A percentile compares a stretch with the other conserved stretches of the same genome.
Evolutionary conservation across 2,113 vertebrate genomes (phyloP).

Genomic region (Phylloscopus trochilus): DNA sequence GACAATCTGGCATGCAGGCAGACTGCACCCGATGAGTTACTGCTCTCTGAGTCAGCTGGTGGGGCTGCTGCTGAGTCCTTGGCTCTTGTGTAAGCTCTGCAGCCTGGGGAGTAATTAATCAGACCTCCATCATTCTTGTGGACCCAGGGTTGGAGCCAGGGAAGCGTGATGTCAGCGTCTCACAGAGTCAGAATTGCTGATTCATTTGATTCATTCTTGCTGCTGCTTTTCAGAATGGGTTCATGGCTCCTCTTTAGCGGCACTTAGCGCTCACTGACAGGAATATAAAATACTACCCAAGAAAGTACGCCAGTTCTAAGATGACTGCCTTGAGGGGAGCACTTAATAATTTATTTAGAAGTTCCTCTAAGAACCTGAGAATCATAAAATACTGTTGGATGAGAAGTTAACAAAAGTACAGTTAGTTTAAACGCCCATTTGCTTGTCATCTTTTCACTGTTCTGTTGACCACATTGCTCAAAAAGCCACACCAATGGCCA

Average conservation of each 20-base stretch:
- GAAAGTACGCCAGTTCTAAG: not conserved
- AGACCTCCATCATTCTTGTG: not conserved
- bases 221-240: not conserved
- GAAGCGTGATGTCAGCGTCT: not conserved
- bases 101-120: conserved; percentile 15
- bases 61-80: not conserved
- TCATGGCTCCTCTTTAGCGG: not conserved
- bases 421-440: not conserved
- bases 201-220: not conserved
- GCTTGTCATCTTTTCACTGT: not conserved
- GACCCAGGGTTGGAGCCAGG: not conserved
- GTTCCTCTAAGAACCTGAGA: not conserved
- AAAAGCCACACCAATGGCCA: not conserved
- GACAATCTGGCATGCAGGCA: not conserved
- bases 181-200: not conserved
- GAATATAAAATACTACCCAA: not conserved
- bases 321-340: not conserved
- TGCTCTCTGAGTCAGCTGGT: not conserved
- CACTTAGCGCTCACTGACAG: not conserved
- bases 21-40: not conserved
- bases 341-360: not conserved
- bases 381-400: not conserved
- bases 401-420: not conserved
- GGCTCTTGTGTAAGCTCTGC: not conserved
- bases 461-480: fast-evolving